Percentiles rank a stretch among this genome's conserved stretches.
These are phyloP conservation scores for Malaclemys terrapin DNA, from an alignment of 2,113 vertebrate species.

Conservation along the genomic window DNA sequence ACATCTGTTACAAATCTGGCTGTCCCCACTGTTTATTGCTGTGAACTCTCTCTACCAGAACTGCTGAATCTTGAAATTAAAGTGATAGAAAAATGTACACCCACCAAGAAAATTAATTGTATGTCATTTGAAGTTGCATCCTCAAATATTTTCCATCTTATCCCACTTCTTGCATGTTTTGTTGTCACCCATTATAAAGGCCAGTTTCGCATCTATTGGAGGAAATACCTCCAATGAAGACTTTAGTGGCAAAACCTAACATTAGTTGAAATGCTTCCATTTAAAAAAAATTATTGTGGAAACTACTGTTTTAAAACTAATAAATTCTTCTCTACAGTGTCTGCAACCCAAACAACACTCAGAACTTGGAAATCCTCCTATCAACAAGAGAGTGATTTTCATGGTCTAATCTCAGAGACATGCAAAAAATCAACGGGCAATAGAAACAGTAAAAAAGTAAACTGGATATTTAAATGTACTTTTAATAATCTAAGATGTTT, in stretches of 20 bases:
- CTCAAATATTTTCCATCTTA: slow-evolving; percentile 11
- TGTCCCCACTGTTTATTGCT: background rate
- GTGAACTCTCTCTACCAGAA: slow-evolving; percentile 24
- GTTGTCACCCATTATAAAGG: background rate
- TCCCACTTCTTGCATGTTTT: background rate
- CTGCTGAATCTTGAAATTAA: slow-evolving; percentile 41
- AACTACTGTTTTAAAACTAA: rapidly evolving
- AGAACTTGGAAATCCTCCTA: background rate
- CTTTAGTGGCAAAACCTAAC: background rate
- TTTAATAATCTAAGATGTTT: background rate
- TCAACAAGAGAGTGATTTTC: background rate
- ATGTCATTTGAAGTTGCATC: background rate
- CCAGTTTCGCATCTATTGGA: background rate
- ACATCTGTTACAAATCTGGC: slow-evolving; percentile 26
- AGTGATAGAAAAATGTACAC: background rate
- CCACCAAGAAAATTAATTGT: slow-evolving; percentile 34
- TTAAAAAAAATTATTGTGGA: background rate
- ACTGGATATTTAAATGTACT: background rate
- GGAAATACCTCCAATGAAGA: background rate
- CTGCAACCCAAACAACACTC: background rate
- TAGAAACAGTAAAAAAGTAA: background rate
- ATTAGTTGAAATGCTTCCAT: background rate
- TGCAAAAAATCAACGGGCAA: background rate
- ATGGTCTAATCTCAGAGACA: background rate
- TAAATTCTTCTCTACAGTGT: rapidly evolving